Base-by-base conservation (phyloP, 23 tunicate genomes). In the Ciona savignyi region DNA sequence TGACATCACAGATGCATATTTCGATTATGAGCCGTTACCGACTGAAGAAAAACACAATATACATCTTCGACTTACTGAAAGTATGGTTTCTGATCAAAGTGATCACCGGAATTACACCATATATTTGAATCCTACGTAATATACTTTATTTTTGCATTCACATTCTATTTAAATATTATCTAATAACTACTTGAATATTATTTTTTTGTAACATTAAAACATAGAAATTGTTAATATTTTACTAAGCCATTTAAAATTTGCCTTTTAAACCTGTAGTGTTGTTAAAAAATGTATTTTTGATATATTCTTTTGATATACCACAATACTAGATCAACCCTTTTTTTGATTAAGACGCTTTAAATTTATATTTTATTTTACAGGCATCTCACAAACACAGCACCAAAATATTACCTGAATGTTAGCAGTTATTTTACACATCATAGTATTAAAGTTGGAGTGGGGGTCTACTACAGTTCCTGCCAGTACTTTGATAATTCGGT, bases 41-140 rank as follows among this genome's bases (percentile, higher is more conserved):
- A 85, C 84, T 72, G 78, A 33, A 0, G 48, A 33, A 20, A 76
- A 73, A 30, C 60, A 51, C 60, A 64, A 29, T 1, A 24, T 27
- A 1, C 63, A 32, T 24, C n/a, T 91, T 63, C 74, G 83, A 27
- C 64, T 91, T 0, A 70, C 83, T 22, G 96, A 88, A 68, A 28
- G 31, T 24, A 28, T 34, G 25, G 80, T 91, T 51, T 62, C 74
- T 2, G 56, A 33, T 20, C 66, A 74, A 32, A 75, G 81, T 23
- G 65, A 91, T 72, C 97, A 91, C 72, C 78, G 68, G 30, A 51
- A 70, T 4, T 91, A 91, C 73, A 91, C 97, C 23, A 71, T 91
- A n/a, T 91, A 62, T 34, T 30, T 91, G 25, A 78, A 75, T 32
- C 85, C 96, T 23, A 29, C 6, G 85, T 86, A 69, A 74, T 84